Evolutionary conservation across 37 sponge, comb jelly and placozoan genomes (phyloP), one percentile per base, ranked within the genome.

Genomic region (Dysidea cf. avara): DNA sequence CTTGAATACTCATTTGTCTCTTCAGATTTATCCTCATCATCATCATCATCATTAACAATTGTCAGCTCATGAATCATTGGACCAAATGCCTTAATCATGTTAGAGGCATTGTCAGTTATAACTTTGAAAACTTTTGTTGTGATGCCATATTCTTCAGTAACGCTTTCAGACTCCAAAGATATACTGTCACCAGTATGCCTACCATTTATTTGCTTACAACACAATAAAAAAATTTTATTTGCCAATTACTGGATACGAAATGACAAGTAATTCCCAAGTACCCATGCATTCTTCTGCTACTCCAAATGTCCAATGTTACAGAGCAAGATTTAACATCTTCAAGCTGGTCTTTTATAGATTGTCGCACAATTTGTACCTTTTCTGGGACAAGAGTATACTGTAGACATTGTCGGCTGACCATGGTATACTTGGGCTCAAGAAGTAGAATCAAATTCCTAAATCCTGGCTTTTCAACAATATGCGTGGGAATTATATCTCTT

Each of bases 31-130:
- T n/a, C n/a, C n/a, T n/a, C n/a, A 69, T 52, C 55, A 16, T 5
- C 26, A 11, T 69, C 71, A 22, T 17, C 29, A 28, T 3, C 40
- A 48, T 48, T 24, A 46, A 46, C 50, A 1, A 18, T 55, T 7
- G 53, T 18, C 3, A 14, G 26, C 2, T 2, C 25, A n/a, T n/a
- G n/a, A n/a, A n/a, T n/a, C n/a, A n/a, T n/a, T n/a, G n/a, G n/a
- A n/a, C n/a, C n/a, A n/a, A n/a, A n/a, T n/a, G n/a, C n/a, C n/a
- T 1, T 28, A 5, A 31, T 2, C 71, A 69, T 69, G 30, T 69
- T 69, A 53, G 71, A 36, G 29, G 71, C 71, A 52, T 69, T 69
- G 32, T 69, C 71, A 30, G 71, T 69, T 50, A 69, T 33, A 22
- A 69, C 54, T 21, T 20, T 49, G 54, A 69, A 69, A n/a, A 69